Percentiles rank a stretch among this genome's conserved stretches.
These are phyloP conservation scores for Drosophila dives DNA, from an alignment of 2,888 invertebrate genomes.

Conservation along the genomic window DNA sequence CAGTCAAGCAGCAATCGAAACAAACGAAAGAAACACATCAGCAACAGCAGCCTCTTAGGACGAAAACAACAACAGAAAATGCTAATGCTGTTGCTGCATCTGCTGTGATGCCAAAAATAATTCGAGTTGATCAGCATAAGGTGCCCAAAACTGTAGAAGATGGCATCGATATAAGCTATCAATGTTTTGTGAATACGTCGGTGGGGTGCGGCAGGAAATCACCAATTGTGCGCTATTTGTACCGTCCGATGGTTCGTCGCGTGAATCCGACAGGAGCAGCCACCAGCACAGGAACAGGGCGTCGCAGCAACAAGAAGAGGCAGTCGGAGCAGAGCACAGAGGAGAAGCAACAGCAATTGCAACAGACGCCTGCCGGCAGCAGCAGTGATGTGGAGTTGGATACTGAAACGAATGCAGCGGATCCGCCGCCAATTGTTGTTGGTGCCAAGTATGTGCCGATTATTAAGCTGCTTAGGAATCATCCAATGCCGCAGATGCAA, in stretches of 20 bases:
- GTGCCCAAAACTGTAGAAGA: conserved; percentile 65
- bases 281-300: conserved; percentile 1
- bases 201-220: conserved; percentile 57
- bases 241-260: conserved; percentile 66
- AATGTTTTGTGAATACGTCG: conserved; percentile 60
- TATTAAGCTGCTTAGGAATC: conserved; percentile 37
- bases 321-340: neutral
- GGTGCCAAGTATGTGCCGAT: conserved; percentile 52
- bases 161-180: conserved; percentile 69
- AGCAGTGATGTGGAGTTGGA: conserved; percentile 9
- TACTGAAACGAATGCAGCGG: neutral
- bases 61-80: neutral
- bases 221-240: conserved; percentile 58
- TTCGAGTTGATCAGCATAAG: conserved; percentile 58
- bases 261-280: conserved; percentile 32
- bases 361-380: neutral
- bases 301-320: conserved; percentile 26
- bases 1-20: neutral
- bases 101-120: conserved; percentile 45
- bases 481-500: conserved; percentile 34
- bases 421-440: conserved; percentile 55
- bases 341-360: neutral
- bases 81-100: neutral
- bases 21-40: neutral
- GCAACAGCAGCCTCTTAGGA: neutral